Conservation (phyloP, 2,797 vertebrate species). For the Cottoperca gobio region DNA sequence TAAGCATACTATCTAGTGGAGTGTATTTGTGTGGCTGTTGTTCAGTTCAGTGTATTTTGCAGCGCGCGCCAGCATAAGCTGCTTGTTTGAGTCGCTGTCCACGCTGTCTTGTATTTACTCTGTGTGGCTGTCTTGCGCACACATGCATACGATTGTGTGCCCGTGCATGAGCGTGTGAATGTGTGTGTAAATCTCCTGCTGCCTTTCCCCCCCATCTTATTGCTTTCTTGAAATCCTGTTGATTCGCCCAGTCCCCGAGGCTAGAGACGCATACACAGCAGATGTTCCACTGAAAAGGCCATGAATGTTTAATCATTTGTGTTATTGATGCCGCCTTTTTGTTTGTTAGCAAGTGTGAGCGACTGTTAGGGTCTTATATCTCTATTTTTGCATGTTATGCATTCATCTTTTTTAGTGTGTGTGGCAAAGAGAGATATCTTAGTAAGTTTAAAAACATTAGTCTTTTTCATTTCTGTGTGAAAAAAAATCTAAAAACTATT, state of each 20-base stretch:
- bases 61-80: constrained; percentile 27
- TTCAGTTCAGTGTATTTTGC: constrained; percentile 31
- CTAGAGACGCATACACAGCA: constrained; percentile 85
- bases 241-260: constrained; percentile 85
- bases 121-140: constrained; percentile 41
- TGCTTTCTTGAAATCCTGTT: constrained; percentile 89
- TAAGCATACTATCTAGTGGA: neutral
- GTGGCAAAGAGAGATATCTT: constrained; percentile 19
- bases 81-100: constrained; percentile 48
- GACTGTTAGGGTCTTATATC: constrained; percentile 67
- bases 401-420: constrained; percentile 47
- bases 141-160: constrained; percentile 33
- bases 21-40: constrained; percentile 6
- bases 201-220: constrained; percentile 82
- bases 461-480: constrained; percentile 33
- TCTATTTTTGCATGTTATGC: constrained; percentile 72
- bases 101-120: constrained; percentile 45
- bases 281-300: constrained; percentile 88
- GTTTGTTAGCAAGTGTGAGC: constrained; percentile 81
- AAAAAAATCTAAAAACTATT: neutral
- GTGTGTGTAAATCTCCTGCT: constrained; percentile 79
- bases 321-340: constrained; percentile 91
- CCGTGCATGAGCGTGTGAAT: constrained; percentile 31
- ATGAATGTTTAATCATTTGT: constrained; percentile 92
- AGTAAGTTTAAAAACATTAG: constrained; percentile 26